A percentile compares a stretch with the other conserved stretches of the same genome.
Evolutionary conservation across 2,113 vertebrate genomes (phyloP).

Genomic region (Anguilla rostrata): DNA sequence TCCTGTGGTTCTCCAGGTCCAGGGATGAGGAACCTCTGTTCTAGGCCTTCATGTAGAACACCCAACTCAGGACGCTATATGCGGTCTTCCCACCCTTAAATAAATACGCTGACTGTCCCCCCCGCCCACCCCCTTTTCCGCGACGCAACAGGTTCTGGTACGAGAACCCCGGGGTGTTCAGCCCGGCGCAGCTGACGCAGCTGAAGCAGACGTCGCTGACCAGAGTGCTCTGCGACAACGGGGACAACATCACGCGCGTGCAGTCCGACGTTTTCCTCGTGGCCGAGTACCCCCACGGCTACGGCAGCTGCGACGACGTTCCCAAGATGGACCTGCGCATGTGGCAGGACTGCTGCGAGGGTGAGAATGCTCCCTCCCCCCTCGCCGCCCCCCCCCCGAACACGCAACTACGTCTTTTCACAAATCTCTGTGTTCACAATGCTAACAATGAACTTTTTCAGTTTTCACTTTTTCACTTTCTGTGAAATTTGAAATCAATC

Average conservation of each 20-base stretch:
- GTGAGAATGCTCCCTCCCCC: slow-evolving; percentile 54
- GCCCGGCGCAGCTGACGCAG: slow-evolving; percentile 91
- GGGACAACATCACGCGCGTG: slow-evolving; percentile 92
- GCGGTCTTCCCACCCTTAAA: neutral
- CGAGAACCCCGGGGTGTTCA: slow-evolving; percentile 91
- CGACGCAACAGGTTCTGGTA: slow-evolving; percentile 88
- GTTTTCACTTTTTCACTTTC: no score
- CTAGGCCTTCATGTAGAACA: no score
- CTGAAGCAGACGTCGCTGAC: slow-evolving; percentile 90
- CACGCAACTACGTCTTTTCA: neutral
- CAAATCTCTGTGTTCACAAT: neutral
- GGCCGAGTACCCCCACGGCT: slow-evolving; percentile 87
- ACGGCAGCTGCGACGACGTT: slow-evolving; percentile 81
- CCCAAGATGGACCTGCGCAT: slow-evolving; percentile 89
- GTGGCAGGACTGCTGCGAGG: slow-evolving; percentile 99
- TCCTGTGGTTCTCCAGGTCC: no score
- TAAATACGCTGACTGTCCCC: neutral
- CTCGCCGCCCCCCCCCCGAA: no score
- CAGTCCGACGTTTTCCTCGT: slow-evolving; percentile 88
- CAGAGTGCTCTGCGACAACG: slow-evolving; percentile 88
- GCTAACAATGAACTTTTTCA: no score
- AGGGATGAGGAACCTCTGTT: no score
- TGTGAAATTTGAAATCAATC: no score
- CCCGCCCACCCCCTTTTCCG: slow-evolving; percentile 26
- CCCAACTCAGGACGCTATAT: neutral